A percentile compares a stretch with the other conserved stretches of the same genome.
Evolutionary conservation across 2,797 vertebrate species (phyloP).

Genomic region (Aratinga solstitialis): DNA sequence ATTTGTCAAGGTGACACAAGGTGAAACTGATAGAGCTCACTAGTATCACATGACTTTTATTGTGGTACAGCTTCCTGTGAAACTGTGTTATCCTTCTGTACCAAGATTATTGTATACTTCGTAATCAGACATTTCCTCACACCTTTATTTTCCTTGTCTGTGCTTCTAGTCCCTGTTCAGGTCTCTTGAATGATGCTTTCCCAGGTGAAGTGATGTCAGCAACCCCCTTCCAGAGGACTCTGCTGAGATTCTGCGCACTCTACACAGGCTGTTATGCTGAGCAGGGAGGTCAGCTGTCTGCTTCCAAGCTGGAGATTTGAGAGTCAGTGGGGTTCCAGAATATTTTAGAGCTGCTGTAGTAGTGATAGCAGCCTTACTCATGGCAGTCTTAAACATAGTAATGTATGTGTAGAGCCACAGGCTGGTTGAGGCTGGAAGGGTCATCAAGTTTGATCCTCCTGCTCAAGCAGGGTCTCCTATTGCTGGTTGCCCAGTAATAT

Average conservation of each 20-base stretch:
- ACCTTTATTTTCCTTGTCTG: not conserved
- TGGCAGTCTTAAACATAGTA: not conserved
- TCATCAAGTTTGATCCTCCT: not conserved
- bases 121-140: not conserved
- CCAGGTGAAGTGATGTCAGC: not conserved
- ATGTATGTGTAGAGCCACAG: not conserved
- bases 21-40: not conserved
- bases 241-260: fast-evolving
- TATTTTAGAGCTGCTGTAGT: not conserved
- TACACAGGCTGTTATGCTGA: not conserved
- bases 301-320: not conserved
- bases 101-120: not conserved
- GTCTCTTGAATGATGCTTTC: not conserved
- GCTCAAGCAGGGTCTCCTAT: not conserved
- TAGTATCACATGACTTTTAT: not conserved
- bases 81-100: fast-evolving
- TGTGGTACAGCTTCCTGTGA: not conserved
- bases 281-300: not conserved
- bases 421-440: not conserved
- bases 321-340: not conserved
- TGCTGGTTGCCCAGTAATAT: not conserved
- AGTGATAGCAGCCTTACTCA: not conserved
- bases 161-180: not conserved
- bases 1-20: not conserved
- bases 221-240: fast-evolving